These are phyloP conservation scores for Pseudochirops cupreus DNA, from an alignment of 2,797 vertebrate genomes.

Conservation along the genomic window DNA sequence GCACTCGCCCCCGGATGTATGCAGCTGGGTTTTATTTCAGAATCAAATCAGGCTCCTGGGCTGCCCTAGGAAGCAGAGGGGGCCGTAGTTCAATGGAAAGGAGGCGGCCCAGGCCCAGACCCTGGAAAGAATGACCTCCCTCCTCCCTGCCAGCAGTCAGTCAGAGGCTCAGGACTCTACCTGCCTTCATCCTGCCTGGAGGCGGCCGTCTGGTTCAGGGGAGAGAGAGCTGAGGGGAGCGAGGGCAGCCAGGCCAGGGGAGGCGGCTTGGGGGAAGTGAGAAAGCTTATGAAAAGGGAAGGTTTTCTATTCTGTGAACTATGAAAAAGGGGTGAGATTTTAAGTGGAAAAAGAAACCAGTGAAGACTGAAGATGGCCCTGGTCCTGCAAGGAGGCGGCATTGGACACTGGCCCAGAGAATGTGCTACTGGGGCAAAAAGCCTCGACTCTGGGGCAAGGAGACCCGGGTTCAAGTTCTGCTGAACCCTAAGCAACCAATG, in stretches of 20 bases:
- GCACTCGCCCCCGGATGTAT: not conserved
- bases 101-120: not conserved
- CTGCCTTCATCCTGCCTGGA: not conserved
- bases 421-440: not conserved
- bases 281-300: not conserved
- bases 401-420: not conserved
- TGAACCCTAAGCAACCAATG: not conserved
- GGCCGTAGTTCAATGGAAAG: not conserved
- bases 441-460: not conserved
- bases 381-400: not conserved
- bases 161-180: not conserved
- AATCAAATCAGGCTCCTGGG: not conserved
- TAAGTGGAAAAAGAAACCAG: not conserved
- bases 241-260: not conserved
- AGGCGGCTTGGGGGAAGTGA: not conserved
- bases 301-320: not conserved
- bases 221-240: not conserved
- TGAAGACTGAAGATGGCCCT: not conserved
- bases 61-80: not conserved
- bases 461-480: not conserved
- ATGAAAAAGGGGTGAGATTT: not conserved
- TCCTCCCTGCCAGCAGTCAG: not conserved
- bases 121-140: not conserved
- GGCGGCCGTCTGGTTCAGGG: accelerated
- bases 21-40: not conserved